A percentile compares a stretch with the other conserved stretches of the same genome.
Evolutionary conservation across 2,888 invertebrate genomes (phyloP).

Genomic region (Griposia aprilina): DNA sequence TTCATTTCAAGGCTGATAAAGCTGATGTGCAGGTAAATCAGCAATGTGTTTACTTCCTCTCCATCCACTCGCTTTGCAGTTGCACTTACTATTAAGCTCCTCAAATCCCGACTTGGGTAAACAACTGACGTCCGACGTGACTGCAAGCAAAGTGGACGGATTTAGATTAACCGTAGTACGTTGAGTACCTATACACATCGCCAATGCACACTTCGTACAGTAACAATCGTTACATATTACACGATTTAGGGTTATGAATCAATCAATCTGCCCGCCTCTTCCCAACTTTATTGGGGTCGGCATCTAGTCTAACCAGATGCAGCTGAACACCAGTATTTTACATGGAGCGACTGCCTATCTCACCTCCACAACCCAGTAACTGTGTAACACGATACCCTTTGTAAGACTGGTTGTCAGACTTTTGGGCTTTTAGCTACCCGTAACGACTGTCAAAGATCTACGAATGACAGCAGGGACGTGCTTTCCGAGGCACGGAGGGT

Average conservation of each 20-base stretch:
- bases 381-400: no score
- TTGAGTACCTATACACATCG: background rate
- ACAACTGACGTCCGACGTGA: conserved; percentile 29
- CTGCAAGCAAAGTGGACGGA: conserved; percentile 30
- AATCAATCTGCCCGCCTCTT: no score
- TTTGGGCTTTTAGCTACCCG: no score
- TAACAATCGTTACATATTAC: conserved; percentile 12
- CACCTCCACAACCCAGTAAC: no score
- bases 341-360: no score
- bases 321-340: no score
- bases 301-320: no score
- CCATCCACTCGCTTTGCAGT: background rate
- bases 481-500: no score
- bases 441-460: no score
- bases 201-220: background rate
- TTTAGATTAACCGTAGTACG: conserved; percentile 33
- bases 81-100: background rate
- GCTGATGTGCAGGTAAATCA: background rate
- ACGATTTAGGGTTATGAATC: background rate
- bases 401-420: no score
- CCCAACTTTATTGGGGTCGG: no score
- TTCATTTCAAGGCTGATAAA: background rate
- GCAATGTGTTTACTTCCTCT: background rate
- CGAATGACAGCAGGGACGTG: no score
- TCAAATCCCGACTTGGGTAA: conserved; percentile 2